Conservation (phyloP, 2,113 vertebrate species). For the Gavialis gangeticus region DNA sequence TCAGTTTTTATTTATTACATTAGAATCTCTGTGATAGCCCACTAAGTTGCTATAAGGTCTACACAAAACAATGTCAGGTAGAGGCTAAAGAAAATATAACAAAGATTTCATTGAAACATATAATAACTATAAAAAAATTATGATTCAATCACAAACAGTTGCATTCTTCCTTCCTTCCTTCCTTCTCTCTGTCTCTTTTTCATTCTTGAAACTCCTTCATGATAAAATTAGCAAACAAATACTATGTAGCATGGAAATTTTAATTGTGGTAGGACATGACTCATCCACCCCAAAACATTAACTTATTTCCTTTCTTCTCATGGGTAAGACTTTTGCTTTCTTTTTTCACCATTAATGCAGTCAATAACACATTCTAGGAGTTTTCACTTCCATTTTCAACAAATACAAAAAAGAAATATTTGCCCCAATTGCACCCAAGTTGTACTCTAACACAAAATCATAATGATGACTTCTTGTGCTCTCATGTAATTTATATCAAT, state of each 20-base stretch:
- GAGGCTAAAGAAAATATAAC: constrained; percentile 51
- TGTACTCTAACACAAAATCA: neutral
- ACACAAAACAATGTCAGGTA: neutral
- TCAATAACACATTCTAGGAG: neutral
- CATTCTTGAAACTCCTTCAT: neutral
- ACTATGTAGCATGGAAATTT: neutral
- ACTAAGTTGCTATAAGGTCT: constrained; percentile 65
- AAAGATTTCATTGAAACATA: constrained; percentile 60
- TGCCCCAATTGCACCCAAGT: neutral
- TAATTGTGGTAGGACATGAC: neutral
- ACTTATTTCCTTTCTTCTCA: neutral
- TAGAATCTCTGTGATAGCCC: constrained; percentile 23
- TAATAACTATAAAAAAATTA: neutral
- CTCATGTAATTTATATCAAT: neutral
- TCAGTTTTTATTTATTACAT: constrained; percentile 56
- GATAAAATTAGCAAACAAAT: neutral
- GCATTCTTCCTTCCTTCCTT: neutral
- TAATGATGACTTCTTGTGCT: neutral
- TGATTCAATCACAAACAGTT: neutral
- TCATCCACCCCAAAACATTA: neutral
- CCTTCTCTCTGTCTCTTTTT: neutral
- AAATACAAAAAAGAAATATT: constrained; percentile 17
- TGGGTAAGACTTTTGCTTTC: neutral
- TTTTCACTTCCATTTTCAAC: neutral
- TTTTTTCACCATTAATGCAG: neutral